A percentile compares a stretch with the other conserved stretches of the same genome.
These are phyloP conservation scores for Tryphoninae sp. DNA, from an alignment of 2,888 invertebrate genomes.

Conservation along the genomic window DNA sequence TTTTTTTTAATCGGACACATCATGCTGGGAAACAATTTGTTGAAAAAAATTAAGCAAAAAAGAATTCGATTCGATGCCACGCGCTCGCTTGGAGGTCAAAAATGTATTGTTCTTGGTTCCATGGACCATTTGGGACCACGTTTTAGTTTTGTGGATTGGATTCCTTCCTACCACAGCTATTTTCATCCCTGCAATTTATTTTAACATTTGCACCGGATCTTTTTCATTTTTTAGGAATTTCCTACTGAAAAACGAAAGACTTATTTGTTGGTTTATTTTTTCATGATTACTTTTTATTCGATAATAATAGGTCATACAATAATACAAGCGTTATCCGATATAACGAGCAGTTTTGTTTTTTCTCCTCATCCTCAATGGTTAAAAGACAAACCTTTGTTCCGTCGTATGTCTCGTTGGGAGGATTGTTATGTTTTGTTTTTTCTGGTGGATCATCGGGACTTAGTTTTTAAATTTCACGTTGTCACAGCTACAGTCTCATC, in stretches of 20 bases:
- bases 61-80: too few relatives aligned
- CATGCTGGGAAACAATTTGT: too few relatives aligned
- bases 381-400: conserved; percentile 21
- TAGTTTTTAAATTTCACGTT: background rate
- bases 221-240: background rate
- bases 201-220: too few relatives aligned
- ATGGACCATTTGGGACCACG: too few relatives aligned
- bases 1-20: too few relatives aligned
- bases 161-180: too few relatives aligned
- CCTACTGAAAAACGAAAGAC: background rate
- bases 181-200: too few relatives aligned
- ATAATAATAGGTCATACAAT: conserved; percentile 66
- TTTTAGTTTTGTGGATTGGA: too few relatives aligned
- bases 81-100: too few relatives aligned
- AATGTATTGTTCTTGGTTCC: too few relatives aligned
- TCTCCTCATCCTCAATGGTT: background rate
- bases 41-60: too few relatives aligned
- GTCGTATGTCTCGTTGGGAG: background rate
- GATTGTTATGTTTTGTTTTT: conserved; percentile 6
- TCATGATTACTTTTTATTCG: conserved; percentile 67
- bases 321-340: conserved; percentile 66
- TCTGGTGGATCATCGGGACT: background rate
- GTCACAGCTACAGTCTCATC: background rate
- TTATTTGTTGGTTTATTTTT: background rate
- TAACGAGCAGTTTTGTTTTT: conserved; percentile 36